phyloP scores from a whole-genome alignment of 2,113 vertebrate species.

The Rhinolophus ferrumequinum region DNA sequence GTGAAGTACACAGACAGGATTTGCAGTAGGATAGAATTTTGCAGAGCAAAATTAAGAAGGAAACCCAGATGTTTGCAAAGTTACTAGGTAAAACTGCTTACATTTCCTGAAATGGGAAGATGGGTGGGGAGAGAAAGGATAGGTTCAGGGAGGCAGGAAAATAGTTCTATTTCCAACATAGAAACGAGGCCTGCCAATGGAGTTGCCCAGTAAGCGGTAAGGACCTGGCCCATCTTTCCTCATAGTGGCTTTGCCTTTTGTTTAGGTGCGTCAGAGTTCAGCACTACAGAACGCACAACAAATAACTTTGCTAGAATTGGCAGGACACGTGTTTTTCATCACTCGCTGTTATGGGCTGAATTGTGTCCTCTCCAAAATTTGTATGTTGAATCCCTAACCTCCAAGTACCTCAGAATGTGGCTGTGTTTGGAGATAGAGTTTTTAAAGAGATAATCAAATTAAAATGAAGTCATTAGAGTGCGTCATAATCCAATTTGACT shows the following conservation, averaged over 20 bases:
- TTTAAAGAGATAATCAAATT: background rate
- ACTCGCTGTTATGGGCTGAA: background rate
- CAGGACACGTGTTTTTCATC: background rate
- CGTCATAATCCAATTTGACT: background rate
- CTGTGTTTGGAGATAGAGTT: background rate
- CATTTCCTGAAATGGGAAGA: background rate
- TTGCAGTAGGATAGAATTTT: background rate
- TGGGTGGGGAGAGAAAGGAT: fast-evolving
- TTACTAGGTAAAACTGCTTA: background rate
- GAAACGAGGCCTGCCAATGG: background rate
- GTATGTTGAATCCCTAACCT: background rate
- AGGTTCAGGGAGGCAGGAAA: background rate
- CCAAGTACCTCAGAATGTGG: background rate
- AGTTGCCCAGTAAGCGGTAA: background rate
- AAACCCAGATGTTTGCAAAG: background rate
- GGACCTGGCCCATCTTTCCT: background rate
- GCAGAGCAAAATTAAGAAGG: background rate
- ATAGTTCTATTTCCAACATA: background rate
- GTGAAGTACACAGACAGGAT: background rate
- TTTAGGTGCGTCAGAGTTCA: background rate
- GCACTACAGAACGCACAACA: background rate
- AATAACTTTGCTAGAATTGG: background rate
- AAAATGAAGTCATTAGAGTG: background rate
- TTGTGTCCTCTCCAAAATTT: background rate
- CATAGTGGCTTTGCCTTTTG: background rate